These are phyloP conservation scores for Mus spretus DNA, from an alignment of 2,797 vertebrate species.

Conservation along the genomic window DNA sequence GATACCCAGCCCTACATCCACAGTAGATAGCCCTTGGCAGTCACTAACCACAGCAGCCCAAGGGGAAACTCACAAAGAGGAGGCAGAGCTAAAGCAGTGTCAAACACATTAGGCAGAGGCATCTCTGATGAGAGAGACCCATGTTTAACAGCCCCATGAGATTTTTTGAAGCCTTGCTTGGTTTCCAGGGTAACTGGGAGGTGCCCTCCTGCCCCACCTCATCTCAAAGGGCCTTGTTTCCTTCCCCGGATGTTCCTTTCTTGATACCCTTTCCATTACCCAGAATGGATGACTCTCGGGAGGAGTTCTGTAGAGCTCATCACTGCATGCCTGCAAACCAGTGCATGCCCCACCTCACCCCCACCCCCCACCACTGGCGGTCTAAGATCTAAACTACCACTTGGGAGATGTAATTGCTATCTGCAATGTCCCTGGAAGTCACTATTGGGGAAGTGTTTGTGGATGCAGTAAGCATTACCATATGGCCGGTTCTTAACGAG, in stretches of 20 bases:
- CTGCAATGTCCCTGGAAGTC: slow-evolving; percentile 78
- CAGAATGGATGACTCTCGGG: slow-evolving; percentile 68
- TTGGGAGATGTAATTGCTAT: slow-evolving; percentile 82
- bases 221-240: background rate
- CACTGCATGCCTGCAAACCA: slow-evolving; percentile 63
- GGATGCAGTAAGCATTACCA: slow-evolving; percentile 81
- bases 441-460: slow-evolving; percentile 77
- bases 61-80: background rate
- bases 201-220: background rate
- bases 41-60: slow-evolving; percentile 44
- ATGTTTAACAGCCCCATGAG: background rate
- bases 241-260: background rate
- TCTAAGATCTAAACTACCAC: slow-evolving; percentile 83
- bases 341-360: background rate
- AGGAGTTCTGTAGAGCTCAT: slow-evolving; percentile 70
- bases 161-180: background rate
- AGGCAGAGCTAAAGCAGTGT: slow-evolving; percentile 14
- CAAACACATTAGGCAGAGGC: slow-evolving; percentile 41
- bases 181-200: slow-evolving; percentile 58
- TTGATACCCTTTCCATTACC: background rate
- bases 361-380: slow-evolving; percentile 53
- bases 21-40: slow-evolving; percentile 24
- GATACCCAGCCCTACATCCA: slow-evolving; percentile 47
- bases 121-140: slow-evolving; percentile 54
- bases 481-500: slow-evolving; percentile 79